These are phyloP conservation scores for Anneissia japonica DNA, from an alignment of 35 echinoderm and acorn worm species.

Conservation along the genomic window DNA sequence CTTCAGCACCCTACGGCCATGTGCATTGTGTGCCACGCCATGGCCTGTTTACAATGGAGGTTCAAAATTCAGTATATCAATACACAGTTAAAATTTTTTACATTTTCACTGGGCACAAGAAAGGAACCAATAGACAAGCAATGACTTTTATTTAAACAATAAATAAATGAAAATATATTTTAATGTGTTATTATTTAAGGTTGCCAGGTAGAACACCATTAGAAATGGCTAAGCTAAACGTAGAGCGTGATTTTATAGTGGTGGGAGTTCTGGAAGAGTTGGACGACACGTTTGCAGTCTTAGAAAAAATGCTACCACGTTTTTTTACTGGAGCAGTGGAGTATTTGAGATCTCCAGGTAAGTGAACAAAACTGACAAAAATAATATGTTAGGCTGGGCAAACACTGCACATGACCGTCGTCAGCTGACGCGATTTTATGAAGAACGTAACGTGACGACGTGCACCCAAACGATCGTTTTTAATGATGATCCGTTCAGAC, in stretches of 20 bases:
- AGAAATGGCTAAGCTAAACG: slow-evolving; percentile 58
- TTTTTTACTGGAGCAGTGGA: slow-evolving; percentile 49
- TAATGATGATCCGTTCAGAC: too few relatives aligned
- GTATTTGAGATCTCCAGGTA: slow-evolving; percentile 37
- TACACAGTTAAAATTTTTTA: too few relatives aligned
- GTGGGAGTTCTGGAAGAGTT: slow-evolving; percentile 84
- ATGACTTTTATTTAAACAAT: not conserved
- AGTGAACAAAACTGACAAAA: too few relatives aligned
- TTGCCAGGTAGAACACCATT: slow-evolving; percentile 41
- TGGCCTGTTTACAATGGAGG: not conserved
- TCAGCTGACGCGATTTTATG: too few relatives aligned
- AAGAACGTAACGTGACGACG: too few relatives aligned
- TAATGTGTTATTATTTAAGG: slow-evolving; percentile 10
- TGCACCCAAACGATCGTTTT: too few relatives aligned
- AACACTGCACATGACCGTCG: too few relatives aligned
- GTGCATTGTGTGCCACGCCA: too few relatives aligned
- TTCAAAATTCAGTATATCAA: not conserved
- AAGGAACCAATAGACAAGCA: not conserved
- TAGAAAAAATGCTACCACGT: slow-evolving; percentile 58
- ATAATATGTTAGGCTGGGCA: too few relatives aligned
- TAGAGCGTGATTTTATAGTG: slow-evolving; percentile 51
- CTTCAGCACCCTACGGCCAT: too few relatives aligned
- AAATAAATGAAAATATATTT: not conserved
- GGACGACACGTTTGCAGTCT: slow-evolving; percentile 49
- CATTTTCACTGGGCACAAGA: not conserved